A percentile compares a stretch with the other conserved stretches of the same genome.
phyloP scores from a whole-genome alignment of 2,797 vertebrate species.

The Gastrophryne carolinensis region DNA sequence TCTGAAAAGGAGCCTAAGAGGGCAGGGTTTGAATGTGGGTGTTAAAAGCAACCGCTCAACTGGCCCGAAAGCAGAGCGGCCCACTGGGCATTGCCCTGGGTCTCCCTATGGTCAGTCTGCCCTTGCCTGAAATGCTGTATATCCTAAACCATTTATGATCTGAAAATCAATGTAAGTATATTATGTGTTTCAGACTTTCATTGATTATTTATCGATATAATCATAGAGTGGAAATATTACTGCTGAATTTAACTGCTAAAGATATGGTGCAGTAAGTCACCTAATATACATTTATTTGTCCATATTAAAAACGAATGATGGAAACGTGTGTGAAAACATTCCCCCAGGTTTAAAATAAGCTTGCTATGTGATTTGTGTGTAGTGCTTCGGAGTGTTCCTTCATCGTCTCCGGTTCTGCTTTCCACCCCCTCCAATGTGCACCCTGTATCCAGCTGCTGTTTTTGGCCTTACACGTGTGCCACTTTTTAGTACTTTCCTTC shows the following conservation, averaged over 20 bases:
- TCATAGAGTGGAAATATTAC: too few species aligned
- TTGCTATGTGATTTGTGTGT: background rate
- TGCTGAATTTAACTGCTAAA: background rate
- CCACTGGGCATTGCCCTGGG: too few species aligned
- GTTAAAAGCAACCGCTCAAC: too few species aligned
- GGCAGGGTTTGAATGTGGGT: too few species aligned
- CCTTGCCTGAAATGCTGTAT: too few species aligned
- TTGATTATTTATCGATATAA: too few species aligned
- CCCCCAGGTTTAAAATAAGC: background rate
- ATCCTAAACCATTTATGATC: too few species aligned
- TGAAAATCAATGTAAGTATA: too few species aligned
- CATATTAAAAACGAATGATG: background rate
- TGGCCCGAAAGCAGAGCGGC: too few species aligned
- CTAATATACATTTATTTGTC: background rate
- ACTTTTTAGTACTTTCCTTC: conserved; percentile 10
- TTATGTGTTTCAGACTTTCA: too few species aligned
- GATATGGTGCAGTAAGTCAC: background rate
- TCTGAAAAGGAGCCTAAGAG: too few species aligned
- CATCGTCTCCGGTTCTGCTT: background rate
- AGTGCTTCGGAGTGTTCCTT: background rate
- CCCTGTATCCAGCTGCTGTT: conserved; percentile 33
- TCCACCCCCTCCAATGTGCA: background rate
- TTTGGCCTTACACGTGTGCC: background rate
- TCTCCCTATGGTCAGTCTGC: too few species aligned
- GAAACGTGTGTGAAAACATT: background rate